Evolutionary conservation across 1,140 invertebrate genomes (phyloP), one percentile per base, ranked within the genome.

Genomic region (Drosophila setifemur): DNA sequence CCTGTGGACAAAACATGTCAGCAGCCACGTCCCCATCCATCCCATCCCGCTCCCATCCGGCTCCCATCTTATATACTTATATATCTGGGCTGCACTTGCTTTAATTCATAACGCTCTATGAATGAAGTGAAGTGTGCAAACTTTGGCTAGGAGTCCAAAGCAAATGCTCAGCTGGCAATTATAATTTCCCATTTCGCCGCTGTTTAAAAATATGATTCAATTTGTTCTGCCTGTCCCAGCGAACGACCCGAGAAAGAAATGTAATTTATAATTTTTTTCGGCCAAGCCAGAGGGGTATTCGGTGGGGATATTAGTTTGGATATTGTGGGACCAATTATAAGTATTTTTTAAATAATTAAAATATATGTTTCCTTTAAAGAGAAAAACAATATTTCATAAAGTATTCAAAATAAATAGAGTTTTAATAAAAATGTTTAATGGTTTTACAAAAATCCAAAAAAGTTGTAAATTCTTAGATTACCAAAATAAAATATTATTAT

Each of bases 1-100:
- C 81, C 75, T 85, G 81, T 85, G 81, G 81, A 85, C 81, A 85
- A 81, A 85, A 85, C 81, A 85, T 85, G 81, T 85, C 81, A 85
- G 58, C 81, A 85, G 81, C 75, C 81, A 81, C 61, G 81, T 72
- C 77, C 33, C 53, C 47, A 35, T 37, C 39, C 11, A 26, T 31
- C 7, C 33, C 21, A 45, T 14, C 4, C 23, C 26, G 8, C 18
- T 52, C 40, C 33, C 21, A 45, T 14, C 4, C 23, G 26, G 8
- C 18, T 52, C 40, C n/a, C n/a, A n/a, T 40, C 35, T 25, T 25
- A 37, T 43, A 11, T 19, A 28, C 18, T 5, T n/a, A 47, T 55
- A 44, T 8, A 43, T 4, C 29, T 2, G 19, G 16, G 21, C 28
- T 48, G 47, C 58, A 72, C 39, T 53, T 64, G 58, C 58, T 44